Base-by-base conservation (phyloP, 2,797 vertebrate genomes). In the Scomberomorus guttatus region DNA sequence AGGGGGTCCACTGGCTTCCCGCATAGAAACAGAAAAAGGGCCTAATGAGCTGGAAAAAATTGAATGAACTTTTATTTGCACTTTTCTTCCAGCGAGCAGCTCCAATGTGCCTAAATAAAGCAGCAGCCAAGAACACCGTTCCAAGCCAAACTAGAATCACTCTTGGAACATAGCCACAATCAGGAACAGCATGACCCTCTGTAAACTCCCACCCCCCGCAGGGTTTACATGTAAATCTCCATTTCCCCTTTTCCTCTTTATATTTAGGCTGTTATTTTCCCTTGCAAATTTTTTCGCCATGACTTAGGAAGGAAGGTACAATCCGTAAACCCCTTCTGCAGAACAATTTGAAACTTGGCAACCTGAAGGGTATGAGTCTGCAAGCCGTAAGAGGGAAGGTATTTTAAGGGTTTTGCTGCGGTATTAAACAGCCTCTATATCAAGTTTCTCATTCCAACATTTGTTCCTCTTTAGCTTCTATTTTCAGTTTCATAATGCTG, bases 21-120 rank as follows among this genome's bases (percentile, higher is more conserved):
- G 48, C 77, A 72, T 22, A 27, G 74, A 48, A 48, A 79, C 29
- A 85, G 59, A 88, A 83, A 85, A 88, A 88, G 75, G 77, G 67
- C 10, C 82, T 89, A 92, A 92, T 75, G 87, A 92, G 90, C 79
- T 81, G 89, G 86, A 89, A 92, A 92, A 85, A 89, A 92, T 72
- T 70, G 76, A 93, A 93, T 90, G 69, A 90, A 91, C 87, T 90
- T 90, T 85, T 91, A 91, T 92, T 93, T 92, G 82, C 85, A 80
- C 77, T 86, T 91, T 91, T 90, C 80, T 84, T 87, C 51, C 58
- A 89, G 79, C 58, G 29, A 89, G 85, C 69, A 62, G 69, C 71
- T 85, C 81, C 77, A 27, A 69, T 61, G 77, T 86, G 88, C 75
- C 86, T 74, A 75, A 85, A 79, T 13, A 79, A 79, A 84, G 71